These are phyloP conservation scores for Dermatemys mawii DNA, from an alignment of 2,113 vertebrate genomes.

Conservation along the genomic window DNA sequence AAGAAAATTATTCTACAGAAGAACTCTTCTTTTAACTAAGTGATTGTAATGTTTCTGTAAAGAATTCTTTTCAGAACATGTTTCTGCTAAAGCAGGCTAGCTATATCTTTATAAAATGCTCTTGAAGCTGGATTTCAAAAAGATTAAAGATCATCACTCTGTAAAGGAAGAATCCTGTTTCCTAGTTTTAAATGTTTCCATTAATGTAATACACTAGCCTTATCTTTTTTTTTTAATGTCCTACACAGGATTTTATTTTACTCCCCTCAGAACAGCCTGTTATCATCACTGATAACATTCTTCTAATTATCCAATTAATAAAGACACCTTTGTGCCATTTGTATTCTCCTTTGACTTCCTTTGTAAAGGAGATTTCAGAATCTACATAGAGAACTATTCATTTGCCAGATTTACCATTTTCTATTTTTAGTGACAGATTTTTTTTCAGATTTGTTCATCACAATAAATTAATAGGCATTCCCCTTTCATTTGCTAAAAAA, in stretches of 20 bases:
- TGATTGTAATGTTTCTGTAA: not conserved
- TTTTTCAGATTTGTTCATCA: not conserved
- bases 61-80: not conserved
- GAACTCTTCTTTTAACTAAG: not conserved
- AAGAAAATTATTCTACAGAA: not conserved
- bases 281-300: not conserved
- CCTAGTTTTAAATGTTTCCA: not conserved
- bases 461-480: not conserved
- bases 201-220: not conserved
- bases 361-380: not conserved
- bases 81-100: not conserved
- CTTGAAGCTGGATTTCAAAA: not conserved
- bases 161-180: not conserved
- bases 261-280: not conserved
- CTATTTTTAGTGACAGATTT: not conserved
- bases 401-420: rapidly evolving
- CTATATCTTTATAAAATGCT: not conserved
- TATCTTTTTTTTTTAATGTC: not conserved
- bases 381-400: not conserved
- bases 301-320: not conserved
- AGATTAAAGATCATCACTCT: not conserved
- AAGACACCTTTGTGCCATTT: not conserved
- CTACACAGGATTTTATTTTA: not conserved
- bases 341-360: not conserved
- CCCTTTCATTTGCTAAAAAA: not conserved